Evolutionary conservation across 2,113 vertebrate genomes (phyloP).

Genomic region (Trogon melanurus): DNA sequence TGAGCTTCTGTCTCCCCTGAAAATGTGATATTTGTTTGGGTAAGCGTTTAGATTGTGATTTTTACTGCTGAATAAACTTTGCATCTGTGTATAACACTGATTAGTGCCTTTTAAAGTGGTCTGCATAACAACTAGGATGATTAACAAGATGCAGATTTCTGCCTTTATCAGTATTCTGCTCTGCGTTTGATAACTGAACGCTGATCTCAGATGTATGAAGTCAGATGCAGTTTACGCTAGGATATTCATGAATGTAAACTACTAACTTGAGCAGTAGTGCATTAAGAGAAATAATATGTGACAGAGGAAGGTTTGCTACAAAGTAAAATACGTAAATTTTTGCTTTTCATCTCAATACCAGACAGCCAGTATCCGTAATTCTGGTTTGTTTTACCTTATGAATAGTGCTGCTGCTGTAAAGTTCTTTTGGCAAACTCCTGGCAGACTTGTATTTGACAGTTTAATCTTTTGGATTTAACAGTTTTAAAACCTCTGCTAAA

Average conservation of each 20-base stretch:
- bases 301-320: not conserved
- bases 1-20: not conserved
- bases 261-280: not conserved
- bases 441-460: not conserved
- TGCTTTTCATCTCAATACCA: not conserved
- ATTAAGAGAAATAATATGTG: not conserved
- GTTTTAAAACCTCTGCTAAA: not conserved
- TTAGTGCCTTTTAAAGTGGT: conserved; percentile 7
- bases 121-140: conserved; percentile 23
- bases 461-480: not conserved
- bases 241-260: not conserved
- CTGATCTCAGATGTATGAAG: not conserved
- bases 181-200: not conserved
- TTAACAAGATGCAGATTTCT: conserved; percentile 33
- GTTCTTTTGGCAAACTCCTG: not conserved
- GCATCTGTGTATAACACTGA: not conserved
- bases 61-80: not conserved
- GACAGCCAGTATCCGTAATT: not conserved
- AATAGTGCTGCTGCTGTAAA: not conserved
- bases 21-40: not conserved
- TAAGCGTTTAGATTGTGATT: not conserved
- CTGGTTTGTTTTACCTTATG: not conserved
- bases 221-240: not conserved
- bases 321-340: not conserved
- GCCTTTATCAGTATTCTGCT: not conserved